phyloP scores from a whole-genome alignment of 2,888 invertebrate genomes.

The Lasioglossum leucozonium region DNA sequence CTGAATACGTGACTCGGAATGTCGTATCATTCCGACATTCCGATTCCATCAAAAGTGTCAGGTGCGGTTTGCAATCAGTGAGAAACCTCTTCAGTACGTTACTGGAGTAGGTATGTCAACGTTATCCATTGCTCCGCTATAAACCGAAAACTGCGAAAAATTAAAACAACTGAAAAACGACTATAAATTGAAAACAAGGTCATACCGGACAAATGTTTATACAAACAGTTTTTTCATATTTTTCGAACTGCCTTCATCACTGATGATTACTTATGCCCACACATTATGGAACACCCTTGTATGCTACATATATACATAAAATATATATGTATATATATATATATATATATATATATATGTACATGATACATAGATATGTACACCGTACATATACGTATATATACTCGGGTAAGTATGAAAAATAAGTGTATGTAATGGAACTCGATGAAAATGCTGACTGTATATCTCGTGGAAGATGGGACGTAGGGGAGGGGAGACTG shows the following conservation, averaged over 20 bases:
- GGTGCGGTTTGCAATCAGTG: background rate
- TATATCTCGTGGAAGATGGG: slow-evolving; percentile 36
- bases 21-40: background rate
- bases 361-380: background rate
- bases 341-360: background rate
- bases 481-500: slow-evolving; percentile 43
- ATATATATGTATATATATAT: background rate
- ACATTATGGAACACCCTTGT: background rate
- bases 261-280: background rate
- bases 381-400: background rate
- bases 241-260: background rate
- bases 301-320: background rate
- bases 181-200: background rate
- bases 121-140: background rate
- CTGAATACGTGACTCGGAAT: background rate
- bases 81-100: background rate
- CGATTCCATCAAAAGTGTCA: background rate
- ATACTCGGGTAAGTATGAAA: background rate
- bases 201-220: slow-evolving; percentile 8
- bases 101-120: background rate
- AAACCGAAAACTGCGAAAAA: background rate
- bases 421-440: slow-evolving; percentile 31
- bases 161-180: background rate
- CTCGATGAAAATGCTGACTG: slow-evolving; percentile 53
- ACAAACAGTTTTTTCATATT: background rate